Conservation (phyloP, 2,888 invertebrate genomes). For the Boloria selene region DNA sequence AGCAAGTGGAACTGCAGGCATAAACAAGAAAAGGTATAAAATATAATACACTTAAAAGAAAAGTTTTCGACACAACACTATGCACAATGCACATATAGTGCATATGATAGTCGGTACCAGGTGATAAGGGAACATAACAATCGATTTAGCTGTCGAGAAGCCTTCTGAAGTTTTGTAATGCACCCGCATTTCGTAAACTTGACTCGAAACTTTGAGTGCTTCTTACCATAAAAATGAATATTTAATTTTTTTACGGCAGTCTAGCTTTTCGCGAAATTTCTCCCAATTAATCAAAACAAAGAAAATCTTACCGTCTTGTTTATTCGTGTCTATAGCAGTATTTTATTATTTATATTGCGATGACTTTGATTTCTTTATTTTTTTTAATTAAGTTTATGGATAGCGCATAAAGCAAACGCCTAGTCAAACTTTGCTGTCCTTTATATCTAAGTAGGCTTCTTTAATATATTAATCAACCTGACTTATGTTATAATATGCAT, state of each 20-base stretch:
- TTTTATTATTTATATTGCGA: background rate
- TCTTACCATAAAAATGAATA: constrained; percentile 47
- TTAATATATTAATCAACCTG: too few relatives aligned
- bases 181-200: constrained; percentile 39
- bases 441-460: too few relatives aligned
- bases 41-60: background rate
- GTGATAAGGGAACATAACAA: constrained; percentile 33
- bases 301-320: constrained; percentile 12
- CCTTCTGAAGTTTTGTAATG: constrained; percentile 41
- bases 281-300: too few relatives aligned
- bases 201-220: constrained; percentile 44
- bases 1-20: too few relatives aligned
- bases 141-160: constrained; percentile 38
- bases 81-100: constrained; percentile 6
- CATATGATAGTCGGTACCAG: constrained; percentile 28
- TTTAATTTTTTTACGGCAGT: constrained; percentile 43
- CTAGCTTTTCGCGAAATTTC: constrained; percentile 33
- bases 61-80: background rate
- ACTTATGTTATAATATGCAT: too few relatives aligned
- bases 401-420: too few relatives aligned
- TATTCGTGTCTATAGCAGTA: constrained; percentile 10
- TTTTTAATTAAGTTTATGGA: too few relatives aligned
- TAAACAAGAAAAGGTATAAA: too few relatives aligned
- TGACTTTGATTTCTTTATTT: background rate
- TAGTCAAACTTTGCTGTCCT: too few relatives aligned